Base-by-base conservation (phyloP, 2,888 invertebrate species). In the Eristalis arbustorum region DNA sequence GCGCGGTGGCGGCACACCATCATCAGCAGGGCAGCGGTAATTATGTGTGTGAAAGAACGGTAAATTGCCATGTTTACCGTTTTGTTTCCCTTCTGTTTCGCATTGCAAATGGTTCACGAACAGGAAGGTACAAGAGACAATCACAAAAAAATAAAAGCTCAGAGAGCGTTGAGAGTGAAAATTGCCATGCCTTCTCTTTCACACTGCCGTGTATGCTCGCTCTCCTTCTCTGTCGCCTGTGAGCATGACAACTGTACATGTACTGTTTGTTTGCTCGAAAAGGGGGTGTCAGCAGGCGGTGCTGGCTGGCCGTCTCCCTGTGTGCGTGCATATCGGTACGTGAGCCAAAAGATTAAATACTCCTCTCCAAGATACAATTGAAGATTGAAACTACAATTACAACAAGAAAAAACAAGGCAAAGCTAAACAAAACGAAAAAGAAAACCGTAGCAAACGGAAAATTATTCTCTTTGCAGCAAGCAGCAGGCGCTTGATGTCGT, bases 11-110 rank as follows among this genome's bases (percentile, higher is more conserved):
- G 3, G 6, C n/a, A 3, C 28, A 62, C 28, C 28, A 42, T 22
- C 31, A 42, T 14, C 75, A 57, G 25, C 22, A 18, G 22, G 28
- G 37, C 25, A 64, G 11, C 11, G 18, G 37, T 23, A 69, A 63
- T 69, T 63, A 78, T 78, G 81, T 85, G 66, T 81, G 81, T 61
- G 85, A 81, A 62, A 81, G 81, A 81, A 85, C 85, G 85, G 85
- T 85, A 85, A 85, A 81, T 78, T 85, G 85, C 81, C 77, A 77
- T 85, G 81, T 78, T 85, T 82, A 81, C 81, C 74, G 81, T 78
- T 85, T 74, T 85, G 84, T 81, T 82, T 85, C 81, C 22, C 66
- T 82, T 71, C 74, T 69, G 69, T 74, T 73, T 76, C 63, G 61
- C 31, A 42, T 74, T 84, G 63, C 40, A 40, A 57, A 63, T 37